These are phyloP conservation scores for Thaumetopoea pityocampa DNA, from an alignment of 1,140 invertebrate species.

Conservation along the genomic window DNA sequence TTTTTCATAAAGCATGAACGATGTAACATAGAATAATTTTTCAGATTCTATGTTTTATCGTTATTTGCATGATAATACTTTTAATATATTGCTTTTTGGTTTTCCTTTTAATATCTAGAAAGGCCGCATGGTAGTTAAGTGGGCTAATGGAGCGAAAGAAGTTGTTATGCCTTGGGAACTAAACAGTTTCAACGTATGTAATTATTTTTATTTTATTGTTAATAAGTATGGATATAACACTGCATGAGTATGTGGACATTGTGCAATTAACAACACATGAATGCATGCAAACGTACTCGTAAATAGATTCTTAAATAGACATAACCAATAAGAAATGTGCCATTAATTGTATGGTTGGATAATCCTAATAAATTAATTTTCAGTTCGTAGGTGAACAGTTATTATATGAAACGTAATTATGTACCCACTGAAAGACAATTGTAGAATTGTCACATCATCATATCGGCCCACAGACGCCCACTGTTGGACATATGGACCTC, in stretches of 20 bases:
- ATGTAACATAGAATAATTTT: constrained; percentile 3
- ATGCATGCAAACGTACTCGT: constrained; percentile 12
- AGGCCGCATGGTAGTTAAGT: constrained; percentile 73
- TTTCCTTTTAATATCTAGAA: constrained; percentile 62
- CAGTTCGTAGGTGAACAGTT: too few relatives aligned
- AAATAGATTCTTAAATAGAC: constrained; percentile 9
- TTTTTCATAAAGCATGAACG: too few relatives aligned
- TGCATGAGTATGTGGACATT: constrained; percentile 11
- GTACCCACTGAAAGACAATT: too few relatives aligned
- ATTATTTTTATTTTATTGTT: constrained; percentile 33
- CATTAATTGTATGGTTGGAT: too few relatives aligned
- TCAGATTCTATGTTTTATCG: constrained; percentile 13
- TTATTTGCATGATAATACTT: constrained; percentile 46
- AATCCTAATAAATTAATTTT: too few relatives aligned
- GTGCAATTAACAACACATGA: constrained; percentile 4
- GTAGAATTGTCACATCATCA: too few relatives aligned
- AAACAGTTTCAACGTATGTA: constrained; percentile 65
- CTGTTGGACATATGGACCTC: too few relatives aligned
- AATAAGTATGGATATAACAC: constrained; percentile 5
- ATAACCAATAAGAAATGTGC: too few relatives aligned
- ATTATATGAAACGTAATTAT: too few relatives aligned
- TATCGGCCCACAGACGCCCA: too few relatives aligned
- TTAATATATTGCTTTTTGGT: constrained; percentile 59
- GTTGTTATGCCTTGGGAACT: constrained; percentile 73
- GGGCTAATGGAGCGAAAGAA: constrained; percentile 66